These are phyloP conservation scores for Dryomyza anilis DNA, from an alignment of 2,888 invertebrate species.

Conservation along the genomic window DNA sequence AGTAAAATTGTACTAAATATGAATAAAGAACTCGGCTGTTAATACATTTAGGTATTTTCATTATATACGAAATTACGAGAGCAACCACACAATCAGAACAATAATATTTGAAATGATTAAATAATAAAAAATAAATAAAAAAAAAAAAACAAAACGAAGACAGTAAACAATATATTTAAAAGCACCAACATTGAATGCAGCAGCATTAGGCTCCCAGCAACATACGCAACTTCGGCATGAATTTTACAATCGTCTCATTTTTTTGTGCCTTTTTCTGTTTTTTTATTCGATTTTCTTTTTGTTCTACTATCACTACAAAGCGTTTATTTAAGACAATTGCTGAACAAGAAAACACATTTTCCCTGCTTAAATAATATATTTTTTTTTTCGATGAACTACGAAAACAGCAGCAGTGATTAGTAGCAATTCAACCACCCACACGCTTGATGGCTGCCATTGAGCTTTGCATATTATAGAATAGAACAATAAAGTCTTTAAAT, in stretches of 20 bases:
- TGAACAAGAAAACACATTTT: too few species aligned
- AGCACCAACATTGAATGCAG: neutral
- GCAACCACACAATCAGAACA: constrained; percentile 33
- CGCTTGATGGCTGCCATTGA: constrained; percentile 9
- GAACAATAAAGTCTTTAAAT: constrained; percentile 23
- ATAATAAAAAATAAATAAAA: constrained; percentile 35
- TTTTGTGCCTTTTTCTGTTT: constrained; percentile 44
- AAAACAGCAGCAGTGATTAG: too few species aligned
- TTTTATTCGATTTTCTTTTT: constrained; percentile 49
- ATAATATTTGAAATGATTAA: constrained; percentile 40
- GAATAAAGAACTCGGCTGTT: neutral
- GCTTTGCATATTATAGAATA: neutral
- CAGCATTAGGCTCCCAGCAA: too few species aligned
- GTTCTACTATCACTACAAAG: constrained; percentile 51
- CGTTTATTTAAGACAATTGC: constrained; percentile 37
- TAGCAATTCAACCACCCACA: constrained; percentile 15
- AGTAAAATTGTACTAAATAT: constrained; percentile 1
- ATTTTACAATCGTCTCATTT: constrained; percentile 42
- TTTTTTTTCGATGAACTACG: neutral
- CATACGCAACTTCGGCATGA: constrained; percentile 21
- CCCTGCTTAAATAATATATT: too few species aligned
- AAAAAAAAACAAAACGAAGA: too few species aligned
- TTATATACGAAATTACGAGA: neutral
- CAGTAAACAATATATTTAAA: constrained; percentile 6
- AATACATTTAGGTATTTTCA: neutral